Percentiles rank a stretch among this genome's conserved stretches.
Evolutionary conservation across 2,113 vertebrate genomes (phyloP).

Genomic region (Tragulus kanchil): DNA sequence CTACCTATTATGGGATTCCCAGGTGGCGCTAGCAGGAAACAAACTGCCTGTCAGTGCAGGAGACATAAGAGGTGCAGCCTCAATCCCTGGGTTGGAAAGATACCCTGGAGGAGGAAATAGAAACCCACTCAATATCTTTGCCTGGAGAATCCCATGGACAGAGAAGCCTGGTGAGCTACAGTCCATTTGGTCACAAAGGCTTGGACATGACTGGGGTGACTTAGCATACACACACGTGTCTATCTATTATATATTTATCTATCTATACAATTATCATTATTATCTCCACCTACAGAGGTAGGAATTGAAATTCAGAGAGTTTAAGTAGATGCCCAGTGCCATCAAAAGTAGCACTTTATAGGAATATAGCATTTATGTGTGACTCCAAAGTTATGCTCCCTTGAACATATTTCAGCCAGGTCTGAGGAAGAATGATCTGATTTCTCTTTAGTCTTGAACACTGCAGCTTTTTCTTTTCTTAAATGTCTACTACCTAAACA

Average conservation of each 20-base stretch:
- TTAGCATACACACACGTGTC: neutral
- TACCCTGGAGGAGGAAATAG: too few relatives aligned
- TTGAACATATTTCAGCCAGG: neutral
- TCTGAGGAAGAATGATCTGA: neutral
- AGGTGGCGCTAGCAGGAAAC: too few relatives aligned
- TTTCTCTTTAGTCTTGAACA: neutral
- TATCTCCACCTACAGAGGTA: neutral
- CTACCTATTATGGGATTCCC: neutral
- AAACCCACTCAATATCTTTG: too few relatives aligned
- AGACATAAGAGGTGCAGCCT: too few relatives aligned
- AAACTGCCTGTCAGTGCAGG: too few relatives aligned
- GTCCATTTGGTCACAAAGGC: neutral
- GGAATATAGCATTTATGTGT: neutral
- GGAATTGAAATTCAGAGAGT: neutral
- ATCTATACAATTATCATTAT: neutral
- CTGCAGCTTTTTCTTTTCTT: neutral
- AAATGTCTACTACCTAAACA: neutral
- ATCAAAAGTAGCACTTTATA: neutral
- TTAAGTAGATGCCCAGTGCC: neutral
- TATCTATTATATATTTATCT: neutral
- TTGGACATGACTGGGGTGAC: accelerated
- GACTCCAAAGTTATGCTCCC: neutral
- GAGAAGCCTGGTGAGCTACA: accelerated
- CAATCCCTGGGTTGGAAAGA: too few relatives aligned
- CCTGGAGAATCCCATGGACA: too few relatives aligned